Evolutionary conservation across 1,140 invertebrate genomes (phyloP).

Genomic region (Aphaenogaster rudis): DNA sequence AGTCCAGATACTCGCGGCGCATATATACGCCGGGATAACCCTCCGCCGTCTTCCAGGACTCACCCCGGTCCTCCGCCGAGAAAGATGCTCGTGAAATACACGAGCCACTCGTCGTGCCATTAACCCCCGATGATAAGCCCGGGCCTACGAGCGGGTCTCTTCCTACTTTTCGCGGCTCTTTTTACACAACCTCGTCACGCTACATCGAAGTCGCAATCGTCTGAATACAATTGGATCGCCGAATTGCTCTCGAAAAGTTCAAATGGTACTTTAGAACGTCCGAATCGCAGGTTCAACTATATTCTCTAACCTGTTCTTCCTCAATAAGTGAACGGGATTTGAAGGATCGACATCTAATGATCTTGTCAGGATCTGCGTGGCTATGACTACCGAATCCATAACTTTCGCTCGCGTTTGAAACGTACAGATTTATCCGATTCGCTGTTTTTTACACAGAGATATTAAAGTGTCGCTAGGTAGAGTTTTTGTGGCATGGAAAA

Average conservation of each 20-base stretch:
- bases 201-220: neutral
- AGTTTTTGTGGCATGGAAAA: slow-evolving; percentile 42
- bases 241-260: neutral
- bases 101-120: slow-evolving; percentile 79
- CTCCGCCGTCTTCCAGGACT: slow-evolving; percentile 71
- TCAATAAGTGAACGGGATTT: slow-evolving; percentile 46
- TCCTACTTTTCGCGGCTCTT: neutral
- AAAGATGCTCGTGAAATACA: slow-evolving; percentile 77
- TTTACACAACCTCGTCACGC: neutral
- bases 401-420: slow-evolving; percentile 67
- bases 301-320: neutral
- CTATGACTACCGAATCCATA: slow-evolving; percentile 70
- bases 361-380: slow-evolving; percentile 49
- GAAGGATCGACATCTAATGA: slow-evolving; percentile 61
- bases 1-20: slow-evolving; percentile 86
- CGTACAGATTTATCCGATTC: slow-evolving; percentile 70
- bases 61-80: slow-evolving; percentile 40
- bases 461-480: slow-evolving; percentile 72
- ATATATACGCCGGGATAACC: slow-evolving; percentile 86
- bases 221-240: neutral
- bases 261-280: neutral
- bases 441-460: slow-evolving; percentile 70
- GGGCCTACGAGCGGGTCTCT: neutral
- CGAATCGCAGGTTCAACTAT: neutral
- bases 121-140: slow-evolving; percentile 80